Base-by-base conservation (phyloP, 2,113 vertebrate species). In the Trichomycterus rosablanca region DNA sequence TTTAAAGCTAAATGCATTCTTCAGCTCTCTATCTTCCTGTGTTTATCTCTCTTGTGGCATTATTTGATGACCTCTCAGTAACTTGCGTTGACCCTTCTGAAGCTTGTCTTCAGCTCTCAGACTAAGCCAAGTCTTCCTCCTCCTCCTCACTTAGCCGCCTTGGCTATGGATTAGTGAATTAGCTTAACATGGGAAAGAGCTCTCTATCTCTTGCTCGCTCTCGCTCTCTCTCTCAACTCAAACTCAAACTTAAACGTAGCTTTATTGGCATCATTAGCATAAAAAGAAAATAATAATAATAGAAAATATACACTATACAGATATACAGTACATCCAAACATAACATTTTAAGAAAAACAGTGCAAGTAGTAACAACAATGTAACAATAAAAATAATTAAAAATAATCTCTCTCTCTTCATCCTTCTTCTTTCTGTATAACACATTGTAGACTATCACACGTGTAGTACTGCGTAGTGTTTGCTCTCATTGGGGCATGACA, bases 161-260 rank as follows among this genome's bases (percentile, higher is more conserved):
- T 84, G 80, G 70, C 78, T 79, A 69, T 78, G 82, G 76, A 81
- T 85, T 86, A 85, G 61, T 34, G 39, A 74, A 70, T 77, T 81
- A 75, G 65, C 64, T 85, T 87, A 82, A 75, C 71, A 67, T 69
- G 67, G 51, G 61, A 78, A 76, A 83, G 74, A 84, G 82, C 35
- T 74, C 44, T 50, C 16, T 52, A 28, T 46, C 26, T 48, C 53
- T 56, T 8, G 39, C 52, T 55, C 20, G 20, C 22, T 40, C 7
- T 43, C 4, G 24, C 35, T 40, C 23, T 74, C 22, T 60, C 15
- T 53, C 56, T 22, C 39, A 26, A 46, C 45, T 52, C 18, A 35
- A 37, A 69, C 42, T 65, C 39, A n/a, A n/a, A n/a, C n/a, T n/a
- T n/a, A n/a, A n/a, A n/a, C n/a, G n/a, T n/a, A n/a, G n/a, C n/a